Base-by-base conservation (phyloP, 1,140 invertebrate species). In the Spodoptera frugiperda region DNA sequence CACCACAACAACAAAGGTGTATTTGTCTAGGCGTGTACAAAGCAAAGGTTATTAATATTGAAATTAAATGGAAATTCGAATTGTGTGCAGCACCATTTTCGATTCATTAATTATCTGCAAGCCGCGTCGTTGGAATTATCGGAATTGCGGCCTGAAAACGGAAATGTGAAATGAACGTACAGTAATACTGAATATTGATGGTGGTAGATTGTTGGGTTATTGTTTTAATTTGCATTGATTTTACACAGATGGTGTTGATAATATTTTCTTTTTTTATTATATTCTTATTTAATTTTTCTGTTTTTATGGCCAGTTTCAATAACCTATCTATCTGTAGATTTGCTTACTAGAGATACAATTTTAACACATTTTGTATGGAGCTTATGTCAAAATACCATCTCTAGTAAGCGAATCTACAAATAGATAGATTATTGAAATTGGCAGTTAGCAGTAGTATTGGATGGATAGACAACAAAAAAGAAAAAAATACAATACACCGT, bases 101-200 rank as follows among this genome's bases (percentile, higher is more conserved):
- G 33, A 44, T 63, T 39, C 44, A 67, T 67, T 67, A 67, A 67
- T 67, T 67, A 67, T 67, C 63, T 67, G 19, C 63, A 49, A 48
- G 21, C 39, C 63, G 44, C 63, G 44, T 30, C n/a, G 63, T 12
- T 21, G 63, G 44, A 67, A 67, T 67, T 49, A 67, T 67, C 44
- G 63, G 44, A 48, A 67, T 48, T 67, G 63, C 39, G 19, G 44
- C 33, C 59, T 67, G 63, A 67, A 67, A 67, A 49, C 63, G 63
- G 63, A 67, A 67, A 67, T 67, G 39, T 11, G 17, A 48, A 67
- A 65, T 48, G 5, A 12, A 19, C 15, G 53, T 15, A 61, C 9
- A 44, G 39, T 63, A 17, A 17, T 17, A 14, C 54, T 39, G 11
- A 67, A 67, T 49, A 67, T 67, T 30, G 63, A 25, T 67, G 63